Evolutionary conservation across 2,888 invertebrate genomes (phyloP).

Genomic region (Brachylomia viminalis): DNA sequence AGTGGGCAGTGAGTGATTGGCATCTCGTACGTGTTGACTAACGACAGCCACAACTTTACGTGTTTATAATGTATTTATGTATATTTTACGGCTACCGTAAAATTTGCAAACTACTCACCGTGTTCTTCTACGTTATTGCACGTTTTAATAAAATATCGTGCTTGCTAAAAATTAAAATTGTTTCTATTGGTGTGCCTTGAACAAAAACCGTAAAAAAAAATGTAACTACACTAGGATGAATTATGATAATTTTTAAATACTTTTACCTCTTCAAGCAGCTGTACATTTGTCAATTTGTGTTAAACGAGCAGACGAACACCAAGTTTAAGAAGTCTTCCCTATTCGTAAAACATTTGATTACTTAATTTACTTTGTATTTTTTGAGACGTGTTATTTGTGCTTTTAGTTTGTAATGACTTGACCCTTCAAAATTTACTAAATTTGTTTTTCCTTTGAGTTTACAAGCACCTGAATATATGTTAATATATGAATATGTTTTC

Average conservation of each 20-base stretch:
- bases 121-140: constrained; percentile 21
- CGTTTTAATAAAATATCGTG: constrained; percentile 27
- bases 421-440: not conserved
- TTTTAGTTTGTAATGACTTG: constrained; percentile 9
- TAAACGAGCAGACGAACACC: constrained; percentile 23
- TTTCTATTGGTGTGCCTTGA: constrained; percentile 6
- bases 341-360: constrained; percentile 32
- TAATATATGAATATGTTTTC: too few species aligned
- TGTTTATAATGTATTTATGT: constrained; percentile 56
- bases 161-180: constrained; percentile 14
- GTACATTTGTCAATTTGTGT: constrained; percentile 13
- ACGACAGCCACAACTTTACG: constrained; percentile 46
- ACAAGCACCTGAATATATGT: constrained; percentile 3
- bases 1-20: constrained; percentile 44
- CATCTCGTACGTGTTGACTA: constrained; percentile 51
- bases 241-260: constrained; percentile 19
- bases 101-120: constrained; percentile 27
- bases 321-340: constrained; percentile 15
- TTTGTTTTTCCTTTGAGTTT: constrained; percentile 15
- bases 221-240: not conserved
- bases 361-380: constrained; percentile 13
- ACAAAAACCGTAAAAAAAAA: constrained; percentile 8
- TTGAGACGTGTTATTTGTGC: not conserved
- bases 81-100: constrained; percentile 50
- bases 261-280: constrained; percentile 5